Percentiles rank a stretch among this genome's conserved stretches.
These are phyloP conservation scores for Odocoileus hemionus DNA, from an alignment of 2,113 vertebrate species.

Conservation along the genomic window DNA sequence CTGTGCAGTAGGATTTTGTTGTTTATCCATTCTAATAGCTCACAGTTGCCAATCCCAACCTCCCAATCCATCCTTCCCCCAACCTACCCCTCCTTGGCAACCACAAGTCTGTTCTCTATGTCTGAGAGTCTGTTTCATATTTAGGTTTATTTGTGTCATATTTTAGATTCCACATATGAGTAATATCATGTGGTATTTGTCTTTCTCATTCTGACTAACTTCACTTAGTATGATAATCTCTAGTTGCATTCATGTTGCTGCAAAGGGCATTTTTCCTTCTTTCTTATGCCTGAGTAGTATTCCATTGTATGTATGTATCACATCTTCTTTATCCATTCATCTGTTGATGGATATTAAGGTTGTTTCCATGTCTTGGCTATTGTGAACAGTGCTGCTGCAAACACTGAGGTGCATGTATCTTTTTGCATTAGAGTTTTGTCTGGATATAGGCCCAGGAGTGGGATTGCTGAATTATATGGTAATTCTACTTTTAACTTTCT, in stretches of 20 bases:
- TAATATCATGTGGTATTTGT: background rate
- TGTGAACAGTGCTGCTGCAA: background rate
- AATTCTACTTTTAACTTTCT: background rate
- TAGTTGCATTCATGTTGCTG: background rate
- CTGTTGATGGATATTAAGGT: background rate
- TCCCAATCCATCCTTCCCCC: background rate
- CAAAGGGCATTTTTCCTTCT: background rate
- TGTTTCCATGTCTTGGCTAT: background rate
- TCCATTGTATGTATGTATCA: background rate
- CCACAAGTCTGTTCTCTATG: background rate
- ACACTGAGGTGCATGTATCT: background rate
- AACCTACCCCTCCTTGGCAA: background rate
- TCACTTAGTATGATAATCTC: background rate
- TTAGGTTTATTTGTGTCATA: background rate
- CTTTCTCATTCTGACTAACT: background rate
- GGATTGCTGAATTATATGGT: background rate
- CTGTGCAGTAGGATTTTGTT: background rate
- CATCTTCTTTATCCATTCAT: background rate
- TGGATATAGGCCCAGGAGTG: background rate
- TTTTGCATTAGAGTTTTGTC: background rate
- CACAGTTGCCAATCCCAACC: background rate
- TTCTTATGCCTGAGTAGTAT: background rate
- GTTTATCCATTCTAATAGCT: background rate
- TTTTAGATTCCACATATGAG: background rate
- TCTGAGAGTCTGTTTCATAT: background rate